Base-by-base conservation (phyloP, 2,888 invertebrate species). In the Diarsia brunnea region DNA sequence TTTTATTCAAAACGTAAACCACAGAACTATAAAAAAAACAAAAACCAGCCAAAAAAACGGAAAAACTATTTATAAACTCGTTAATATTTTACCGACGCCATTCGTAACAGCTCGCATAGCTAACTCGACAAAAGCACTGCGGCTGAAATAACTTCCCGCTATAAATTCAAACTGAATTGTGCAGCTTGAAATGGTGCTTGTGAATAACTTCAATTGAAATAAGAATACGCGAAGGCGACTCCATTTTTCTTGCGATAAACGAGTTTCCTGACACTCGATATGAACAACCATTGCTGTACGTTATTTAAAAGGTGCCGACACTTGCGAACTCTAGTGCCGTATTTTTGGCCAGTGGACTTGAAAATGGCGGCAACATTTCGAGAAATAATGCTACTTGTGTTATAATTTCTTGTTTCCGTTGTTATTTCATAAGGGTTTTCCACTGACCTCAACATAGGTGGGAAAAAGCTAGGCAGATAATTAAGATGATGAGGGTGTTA, bases 161-260 rank as follows among this genome's bases (percentile, higher is more conserved):
- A 92, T 93, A 93, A 92, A 93, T 93, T 89, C 87, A 72, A 86
- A 80, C 88, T 89, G 90, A 90, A 91, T 75, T 73, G 83, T 81
- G 83, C 90, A 89, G 88, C 88, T 87, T 85, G 88, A 89, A 91
- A 89, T 84, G 88, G 84, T 73, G 88, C 87, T 79, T 89, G 88
- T 91, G 91, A 91, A 92, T 90, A 91, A 92, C 90, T 92, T 89
- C 90, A 88, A 92, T 92, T 92, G 92, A 92, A 93, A 92, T 91
- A 92, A 89, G 90, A 91, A 92, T 88, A 89, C 83, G 81, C 84
- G 80, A 87, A 87, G 84, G 85, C 84, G 79, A 85, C 87, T 89
- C 87, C 88, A 91, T 91, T 92, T 90, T 91, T 90, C 88, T 88
- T 82, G 77, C 87, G 84, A 87, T 89, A 88, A 90, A 90, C 85